Base-by-base conservation (phyloP, 2,888 invertebrate genomes). In the Agrochola circellaris region DNA sequence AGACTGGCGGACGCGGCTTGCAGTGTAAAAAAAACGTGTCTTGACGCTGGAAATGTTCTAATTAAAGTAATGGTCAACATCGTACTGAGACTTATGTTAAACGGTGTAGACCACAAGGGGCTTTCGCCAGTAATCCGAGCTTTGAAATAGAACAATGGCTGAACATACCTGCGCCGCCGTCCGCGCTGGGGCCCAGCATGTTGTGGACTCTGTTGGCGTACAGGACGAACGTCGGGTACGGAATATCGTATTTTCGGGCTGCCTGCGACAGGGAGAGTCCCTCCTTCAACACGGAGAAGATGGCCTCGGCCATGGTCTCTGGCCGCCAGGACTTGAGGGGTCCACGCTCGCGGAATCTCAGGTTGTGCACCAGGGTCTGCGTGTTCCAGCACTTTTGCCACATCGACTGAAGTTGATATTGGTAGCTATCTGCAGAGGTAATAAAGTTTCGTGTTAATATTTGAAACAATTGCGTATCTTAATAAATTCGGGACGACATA, bases 351-450 rank as follows among this genome's bases (percentile, higher is more conserved):
- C 99, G 98, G 97, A 99, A 99, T 89, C 99, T 97, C 92, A 99
- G 96, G 94, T 99, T 98, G 96, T 99, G 99, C 89, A 99, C 98
- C 91, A 99, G 97, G 91, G 98, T 98, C 95, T 99, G 99, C 88
- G 98, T 99, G 95, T 98, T 99, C 99, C 99, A 99, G 95, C 99
- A 99, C 95, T 99, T 99, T 96, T 99, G 99, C 99, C 99, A 99
- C 98, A 99, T 98, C 78, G 98, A 98, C 95, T 99, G 99, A 94
- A 99, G 97, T 95, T 99, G 99, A 96, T 99, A 99, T 96, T 99
- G 99, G 97, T 99, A 99, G 97, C 98, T 99, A 97, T 99, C 99
- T 98, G 98, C 97, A 98, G 98, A 94, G 96, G 95, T 90, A 89
- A 94, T 89, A 93, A 91, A 93, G 65, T 68, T 42, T 30, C 60